These are phyloP conservation scores for Myotis brandtii DNA, from an alignment of 2,113 vertebrate genomes.

Conservation along the genomic window DNA sequence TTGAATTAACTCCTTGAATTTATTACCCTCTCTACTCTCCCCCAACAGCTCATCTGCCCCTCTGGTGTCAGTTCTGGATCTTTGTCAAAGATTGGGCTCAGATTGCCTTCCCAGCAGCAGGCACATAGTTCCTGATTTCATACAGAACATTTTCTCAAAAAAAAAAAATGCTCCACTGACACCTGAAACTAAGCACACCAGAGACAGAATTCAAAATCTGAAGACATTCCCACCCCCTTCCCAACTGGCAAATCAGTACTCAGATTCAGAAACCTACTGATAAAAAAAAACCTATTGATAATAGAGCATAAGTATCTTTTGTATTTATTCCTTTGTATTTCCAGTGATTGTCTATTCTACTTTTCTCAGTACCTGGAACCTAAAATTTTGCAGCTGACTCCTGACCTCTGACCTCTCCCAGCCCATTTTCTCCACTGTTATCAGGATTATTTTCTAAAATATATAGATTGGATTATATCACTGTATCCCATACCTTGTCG, in stretches of 20 bases:
- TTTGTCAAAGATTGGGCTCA: not conserved
- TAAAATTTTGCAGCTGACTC: not conserved
- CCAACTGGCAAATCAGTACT: not conserved
- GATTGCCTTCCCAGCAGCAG: not conserved
- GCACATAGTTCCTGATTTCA: not conserved
- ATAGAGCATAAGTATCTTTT: not conserved
- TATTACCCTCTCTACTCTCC: not conserved
- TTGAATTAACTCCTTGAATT: not conserved
- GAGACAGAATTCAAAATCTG: not conserved
- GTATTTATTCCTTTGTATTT: conserved; percentile 9
- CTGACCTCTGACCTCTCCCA: not conserved
- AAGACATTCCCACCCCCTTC: not conserved
- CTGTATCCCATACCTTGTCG: not conserved
- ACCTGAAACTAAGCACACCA: not conserved
- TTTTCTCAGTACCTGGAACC: conserved; percentile 10
- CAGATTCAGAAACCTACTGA: not conserved
- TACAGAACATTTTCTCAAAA: not conserved
- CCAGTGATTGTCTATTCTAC: not conserved
- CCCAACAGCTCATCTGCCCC: not conserved
- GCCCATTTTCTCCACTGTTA: not conserved
- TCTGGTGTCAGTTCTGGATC: not conserved
- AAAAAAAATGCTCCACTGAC: not conserved
- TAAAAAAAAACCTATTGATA: not conserved
- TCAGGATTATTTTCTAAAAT: conserved; percentile 32
- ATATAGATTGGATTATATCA: not conserved